Base-by-base conservation (phyloP, 2,113 vertebrate genomes). In the Neolamprologus variostigma region DNA sequence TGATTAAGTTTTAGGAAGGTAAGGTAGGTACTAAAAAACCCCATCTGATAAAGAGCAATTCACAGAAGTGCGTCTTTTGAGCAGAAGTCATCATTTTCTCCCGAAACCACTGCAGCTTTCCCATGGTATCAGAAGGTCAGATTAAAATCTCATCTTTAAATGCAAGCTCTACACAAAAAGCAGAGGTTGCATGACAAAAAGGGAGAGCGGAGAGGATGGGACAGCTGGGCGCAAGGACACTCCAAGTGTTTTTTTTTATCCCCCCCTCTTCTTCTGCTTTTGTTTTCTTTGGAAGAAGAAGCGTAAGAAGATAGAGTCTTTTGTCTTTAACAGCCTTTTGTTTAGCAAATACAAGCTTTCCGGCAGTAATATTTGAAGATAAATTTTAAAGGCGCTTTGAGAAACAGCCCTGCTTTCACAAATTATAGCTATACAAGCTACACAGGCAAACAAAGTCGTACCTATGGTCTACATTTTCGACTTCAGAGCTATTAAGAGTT, bases 141-240 rank as follows among this genome's bases (percentile, higher is more conserved):
- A 93, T 94, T 93, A 91, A 91, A 94, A 95, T 87, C 90, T 91
- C 88, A 93, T 91, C 81, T 87, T 91, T 90, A 90, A 94, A 93
- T 88, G 91, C 82, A 91, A 89, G 86, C 66, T 23, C 90, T 73
- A 84, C 78, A 61, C 42, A 57, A 86, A 78, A 87, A 85, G 61
- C 68, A 19, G 23, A 80, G 76, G 80, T 63, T 80, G 33, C 82
- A 86, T 68, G 89, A 89, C 54, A 35, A 86, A 87, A 61, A 54
- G 79, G n/a, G 79, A 91, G 84, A 84, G 82, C 33, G n/a, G 51
- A 81, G 57, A 45, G n/a, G 40, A 86, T 68, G 57, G 81, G 89
- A 85, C 95, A 96, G 94, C 95, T 95, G 96, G 91, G 45, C 42
- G 89, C 87, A 87, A 61, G 54, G 71, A 71, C 82, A 53, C 86